Base-by-base conservation (phyloP, 2,797 vertebrate species). In the Merluccius polli region DNA sequence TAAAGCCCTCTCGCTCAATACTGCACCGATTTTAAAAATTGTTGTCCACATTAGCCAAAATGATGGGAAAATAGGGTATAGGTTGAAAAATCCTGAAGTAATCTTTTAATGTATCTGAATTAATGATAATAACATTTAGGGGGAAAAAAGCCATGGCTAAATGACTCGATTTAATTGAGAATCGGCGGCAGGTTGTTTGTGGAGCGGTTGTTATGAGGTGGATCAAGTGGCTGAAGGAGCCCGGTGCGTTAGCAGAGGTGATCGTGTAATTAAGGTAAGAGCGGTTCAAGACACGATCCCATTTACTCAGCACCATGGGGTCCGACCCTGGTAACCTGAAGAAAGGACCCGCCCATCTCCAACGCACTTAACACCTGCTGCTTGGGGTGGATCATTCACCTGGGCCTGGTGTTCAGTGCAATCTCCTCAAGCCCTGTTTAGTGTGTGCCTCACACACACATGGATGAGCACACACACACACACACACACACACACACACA, bases 241-340 rank as follows among this genome's bases (percentile, higher is more conserved):
- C 59, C 10, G 21, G 48, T 8, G 48, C 21, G 48, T 67, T 48
- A 11, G 71, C 5, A 44, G 73, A 29, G 15, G 11, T 32, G 44
- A 33, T 35, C 31, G 31, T 30, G 41, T 85, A 86, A 90, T 89
- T 82, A 89, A 89, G 78, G 76, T 85, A 79, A 88, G 59, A 65
- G 59, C 24, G 10, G n/a, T 12, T 12, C n/a, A 65, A 65, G 59
- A 65, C 59, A 65, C 8, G 59, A 24, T 65, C 59, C 59, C 59
- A 65, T 65, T 65, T 65, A n/a, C 59, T 65, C 59, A 24, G 86
- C 82, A 83, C 84, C 70, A 73, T 68, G 72, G 74, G 80, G 73
- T 75, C 48, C 48, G 27, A 84, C 77, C 77, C 83, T 92, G 93
- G 91, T 65, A 93, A 94, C 89, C 83, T 11, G 89, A 93, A 85